Conservation (phyloP, 2,797 vertebrate species). For the Protonibea diacanthus region DNA sequence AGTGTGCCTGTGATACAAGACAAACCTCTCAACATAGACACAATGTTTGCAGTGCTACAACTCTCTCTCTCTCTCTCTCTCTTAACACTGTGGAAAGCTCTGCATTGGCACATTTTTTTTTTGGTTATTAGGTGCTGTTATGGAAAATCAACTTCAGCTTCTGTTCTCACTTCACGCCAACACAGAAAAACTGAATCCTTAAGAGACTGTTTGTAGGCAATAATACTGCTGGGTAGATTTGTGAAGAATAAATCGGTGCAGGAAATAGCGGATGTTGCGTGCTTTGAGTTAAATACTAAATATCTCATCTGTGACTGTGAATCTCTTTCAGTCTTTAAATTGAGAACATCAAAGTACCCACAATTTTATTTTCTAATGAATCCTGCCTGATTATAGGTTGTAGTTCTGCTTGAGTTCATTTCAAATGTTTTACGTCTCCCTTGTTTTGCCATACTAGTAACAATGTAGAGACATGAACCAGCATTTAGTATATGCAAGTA, state of each 20-base stretch:
- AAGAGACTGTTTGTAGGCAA: conserved; percentile 26
- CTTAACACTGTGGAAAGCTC: conserved; percentile 3
- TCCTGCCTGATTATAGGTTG: background rate
- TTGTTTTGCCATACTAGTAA: background rate
- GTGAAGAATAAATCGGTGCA: conserved; percentile 2
- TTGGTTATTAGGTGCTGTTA: conserved; percentile 14
- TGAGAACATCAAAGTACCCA: background rate
- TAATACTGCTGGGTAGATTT: conserved; percentile 16
- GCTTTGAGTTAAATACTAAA: background rate
- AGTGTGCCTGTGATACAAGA: conserved; percentile 9
- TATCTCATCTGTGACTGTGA: background rate
- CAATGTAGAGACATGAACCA: background rate
- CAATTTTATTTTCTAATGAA: background rate
- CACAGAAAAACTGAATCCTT: conserved; percentile 29
- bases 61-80: background rate
- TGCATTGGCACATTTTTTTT: conserved; percentile 23
- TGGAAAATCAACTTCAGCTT: conserved; percentile 34
- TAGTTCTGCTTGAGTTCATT: background rate
- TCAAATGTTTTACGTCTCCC: background rate
- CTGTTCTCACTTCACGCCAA: conserved; percentile 43
- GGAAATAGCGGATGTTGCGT: background rate
- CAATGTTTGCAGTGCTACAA: background rate
- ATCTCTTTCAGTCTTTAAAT: background rate
- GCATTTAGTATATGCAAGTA: background rate
- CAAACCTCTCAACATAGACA: conserved; percentile 13